Percentiles rank a stretch among this genome's conserved stretches.
Conservation (phyloP, 2,888 invertebrate genomes). For the Gisinianus flammeolus region DNA sequence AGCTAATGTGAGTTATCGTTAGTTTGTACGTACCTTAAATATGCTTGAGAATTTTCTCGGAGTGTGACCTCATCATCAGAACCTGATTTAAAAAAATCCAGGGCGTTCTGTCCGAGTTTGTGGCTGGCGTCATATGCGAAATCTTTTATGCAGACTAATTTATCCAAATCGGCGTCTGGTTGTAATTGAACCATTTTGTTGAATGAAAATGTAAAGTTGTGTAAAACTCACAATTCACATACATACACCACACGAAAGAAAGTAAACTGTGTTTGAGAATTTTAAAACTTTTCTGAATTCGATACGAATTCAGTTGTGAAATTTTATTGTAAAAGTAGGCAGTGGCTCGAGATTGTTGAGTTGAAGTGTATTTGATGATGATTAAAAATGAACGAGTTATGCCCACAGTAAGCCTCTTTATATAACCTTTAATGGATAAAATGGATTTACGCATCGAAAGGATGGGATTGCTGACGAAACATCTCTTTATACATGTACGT, state of each 20-base stretch:
- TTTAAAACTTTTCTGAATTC: too few species aligned
- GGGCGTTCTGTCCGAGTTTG: conserved; percentile 70
- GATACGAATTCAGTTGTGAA: too few species aligned
- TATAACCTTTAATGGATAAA: not conserved
- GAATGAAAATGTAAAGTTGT: too few species aligned
- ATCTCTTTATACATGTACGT: not conserved
- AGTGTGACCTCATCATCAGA: conserved; percentile 80
- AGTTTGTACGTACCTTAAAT: not conserved
- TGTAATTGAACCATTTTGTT: conserved; percentile 33
- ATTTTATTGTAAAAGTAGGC: not conserved
- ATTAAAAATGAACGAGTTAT: not conserved
- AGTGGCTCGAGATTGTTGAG: not conserved
- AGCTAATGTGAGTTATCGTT: not conserved
- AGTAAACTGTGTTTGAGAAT: too few species aligned
- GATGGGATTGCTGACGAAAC: not conserved
- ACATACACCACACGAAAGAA: too few species aligned
- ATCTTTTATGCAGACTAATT: conserved; percentile 65
- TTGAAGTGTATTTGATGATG: not conserved
- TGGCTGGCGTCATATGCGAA: conserved; percentile 74
- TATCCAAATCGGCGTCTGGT: conserved; percentile 29
- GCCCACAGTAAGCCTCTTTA: not conserved
- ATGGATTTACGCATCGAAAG: not conserved
- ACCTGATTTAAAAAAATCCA: conserved; percentile 86
- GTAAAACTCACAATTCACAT: too few species aligned
- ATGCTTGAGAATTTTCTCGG: conserved; percentile 72